Evolutionary conservation across 2,113 vertebrate genomes (phyloP), one percentile per base, ranked within the genome.

Genomic region (Tachycineta bicolor): DNA sequence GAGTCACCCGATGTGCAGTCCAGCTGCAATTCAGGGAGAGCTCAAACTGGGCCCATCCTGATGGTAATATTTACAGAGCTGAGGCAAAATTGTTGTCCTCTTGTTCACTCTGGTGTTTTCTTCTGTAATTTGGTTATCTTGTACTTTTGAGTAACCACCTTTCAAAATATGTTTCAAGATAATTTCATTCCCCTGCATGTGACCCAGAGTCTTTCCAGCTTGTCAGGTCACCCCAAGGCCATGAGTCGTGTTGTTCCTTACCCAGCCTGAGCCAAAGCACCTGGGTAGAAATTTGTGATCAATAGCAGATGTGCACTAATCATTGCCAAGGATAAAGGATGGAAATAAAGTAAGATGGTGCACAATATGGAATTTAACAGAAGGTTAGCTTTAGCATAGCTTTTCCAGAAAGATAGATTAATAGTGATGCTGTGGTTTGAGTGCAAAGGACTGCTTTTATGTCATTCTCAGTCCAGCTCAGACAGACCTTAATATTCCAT

Each of bases 161-260:
- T 75, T 41, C 12, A 34, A 75, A 65, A 29, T 41, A 56, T 19
- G 11, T 73, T 62, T 50, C 28, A 77, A 34, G 37, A 56, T 13
- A 19, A 1, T 25, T 56, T 50, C 16, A n/a, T n/a, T 67, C 14
- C 23, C 14, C 12, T 71, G 13, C 24, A 34, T 0, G 0, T 50
- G 24, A 83, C 6, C 12, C 53, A 73, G 5, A 10, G 17, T 14
- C 7, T 73, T 73, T 73, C 12, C 46, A 67, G 7, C 20, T 87
- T 12, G 1, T 39, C 41, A 31, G 17, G 15, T 44, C 25, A 29
- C 22, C 15, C 25, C 44, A 33, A 46, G 14, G 24, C 26, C 21
- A 6, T 29, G 22, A 77, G 18, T 23, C 43, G 8, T 50, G 20
- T 17, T 18, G 4, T 16, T 62, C 20, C 34, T 89, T 28, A 63